Percentiles rank a stretch among this genome's conserved stretches.
Evolutionary conservation across 1,140 invertebrate species (phyloP).

Genomic region (Homarus americanus): DNA sequence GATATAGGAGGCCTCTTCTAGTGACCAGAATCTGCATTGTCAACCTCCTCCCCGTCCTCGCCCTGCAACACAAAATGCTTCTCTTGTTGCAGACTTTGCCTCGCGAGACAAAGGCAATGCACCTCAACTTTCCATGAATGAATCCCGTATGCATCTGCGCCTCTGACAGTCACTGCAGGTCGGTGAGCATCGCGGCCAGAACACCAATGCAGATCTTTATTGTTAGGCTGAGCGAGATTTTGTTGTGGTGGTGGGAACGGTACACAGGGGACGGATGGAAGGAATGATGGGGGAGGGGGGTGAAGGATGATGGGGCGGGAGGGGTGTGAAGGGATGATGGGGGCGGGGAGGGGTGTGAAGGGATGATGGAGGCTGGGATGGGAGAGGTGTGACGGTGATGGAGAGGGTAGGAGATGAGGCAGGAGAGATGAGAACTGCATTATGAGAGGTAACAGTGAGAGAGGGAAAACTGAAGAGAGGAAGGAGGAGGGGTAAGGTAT

Average conservation of each 20-base stretch:
- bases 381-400: background rate
- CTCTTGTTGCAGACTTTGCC: constrained; percentile 28
- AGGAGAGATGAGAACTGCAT: no score
- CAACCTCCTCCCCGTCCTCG: background rate
- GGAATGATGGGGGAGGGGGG: background rate
- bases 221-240: background rate
- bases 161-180: background rate
- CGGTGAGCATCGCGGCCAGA: background rate
- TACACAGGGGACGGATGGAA: background rate
- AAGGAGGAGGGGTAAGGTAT: background rate
- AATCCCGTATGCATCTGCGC: background rate
- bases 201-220: background rate
- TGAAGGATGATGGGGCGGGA: background rate
- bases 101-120: constrained; percentile 25
- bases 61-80: background rate
- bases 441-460: background rate
- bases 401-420: background rate
- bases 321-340: background rate
- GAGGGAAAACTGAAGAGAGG: constrained; percentile 3
- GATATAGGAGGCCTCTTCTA: no score
- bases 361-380: background rate
- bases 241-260: background rate
- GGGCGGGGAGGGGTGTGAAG: background rate
- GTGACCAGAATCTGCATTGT: background rate
- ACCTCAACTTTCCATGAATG: constrained; percentile 11